Evolutionary conservation across 2,888 invertebrate species (phyloP).

Genomic region (Cecidostiba fungosa): DNA sequence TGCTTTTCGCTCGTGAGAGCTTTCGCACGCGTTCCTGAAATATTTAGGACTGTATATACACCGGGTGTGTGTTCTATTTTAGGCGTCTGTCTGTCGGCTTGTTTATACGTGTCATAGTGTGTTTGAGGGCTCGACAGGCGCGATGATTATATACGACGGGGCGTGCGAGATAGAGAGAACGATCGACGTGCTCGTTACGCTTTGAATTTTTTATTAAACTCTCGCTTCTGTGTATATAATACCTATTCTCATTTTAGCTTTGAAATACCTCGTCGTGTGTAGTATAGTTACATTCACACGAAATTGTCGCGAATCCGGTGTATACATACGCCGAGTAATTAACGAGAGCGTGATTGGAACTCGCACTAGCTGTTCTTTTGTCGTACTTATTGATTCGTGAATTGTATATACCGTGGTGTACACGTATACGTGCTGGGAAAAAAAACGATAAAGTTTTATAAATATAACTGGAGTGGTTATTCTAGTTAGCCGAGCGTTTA

Average conservation of each 20-base stretch:
- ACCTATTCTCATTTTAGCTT: not conserved
- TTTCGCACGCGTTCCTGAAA: constrained; percentile 9
- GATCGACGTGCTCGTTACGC: constrained; percentile 1
- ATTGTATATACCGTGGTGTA: too few species aligned
- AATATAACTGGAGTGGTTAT: constrained; percentile 13
- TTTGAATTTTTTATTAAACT: constrained; percentile 11
- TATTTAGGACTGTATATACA: not conserved
- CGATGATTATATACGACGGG: not conserved
- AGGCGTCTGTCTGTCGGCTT: not conserved
- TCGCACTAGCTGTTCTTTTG: not conserved
- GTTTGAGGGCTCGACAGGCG: not conserved
- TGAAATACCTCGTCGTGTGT: not conserved
- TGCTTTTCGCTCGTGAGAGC: not conserved
- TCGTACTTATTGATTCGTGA: constrained; percentile 23
- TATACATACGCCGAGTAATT: not conserved
- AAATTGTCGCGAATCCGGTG: not conserved
- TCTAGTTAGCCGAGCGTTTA: constrained; percentile 13
- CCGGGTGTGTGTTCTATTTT: not conserved
- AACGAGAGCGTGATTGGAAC: not conserved
- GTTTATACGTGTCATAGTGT: not conserved
- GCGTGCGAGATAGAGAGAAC: not conserved
- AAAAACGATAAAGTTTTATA: not conserved
- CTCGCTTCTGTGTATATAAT: not conserved
- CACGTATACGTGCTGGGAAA: not conserved
- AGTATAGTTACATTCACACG: not conserved